Base-by-base conservation (phyloP, 2,113 vertebrate genomes). In the Halichoeres trimaculatus region DNA sequence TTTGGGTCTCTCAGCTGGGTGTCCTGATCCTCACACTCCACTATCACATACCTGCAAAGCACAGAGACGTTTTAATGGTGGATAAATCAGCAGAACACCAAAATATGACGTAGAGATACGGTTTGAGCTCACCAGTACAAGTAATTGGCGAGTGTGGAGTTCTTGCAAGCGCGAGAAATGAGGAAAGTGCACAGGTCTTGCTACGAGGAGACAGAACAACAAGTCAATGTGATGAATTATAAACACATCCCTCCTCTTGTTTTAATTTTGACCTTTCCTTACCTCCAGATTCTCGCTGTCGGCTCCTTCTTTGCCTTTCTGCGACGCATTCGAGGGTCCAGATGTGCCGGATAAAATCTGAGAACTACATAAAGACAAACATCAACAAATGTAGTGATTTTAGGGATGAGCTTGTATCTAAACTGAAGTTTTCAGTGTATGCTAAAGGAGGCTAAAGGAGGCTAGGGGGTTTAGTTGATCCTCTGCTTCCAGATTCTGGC, bases 21-120 rank as follows among this genome's bases (percentile, higher is more conserved):
- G 90, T 99, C 98, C 89, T 97, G 97, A 74, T 99, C 98, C 91
- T 99, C 98, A 81, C 96, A 99, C 83, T 99, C 98, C 74, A 99
- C 98, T 24, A 99, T 98, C 63, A 99, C 97, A 58, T 99, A 99
- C 98, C 98, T 99, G 86, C 83, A 13, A 24, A 76, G 12, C 24
- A 72, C 43, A 69, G 5, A 63, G 0, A 24, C 5, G 10, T 17
- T 23, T 36, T 10, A 3, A 2, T n/a, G 6, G 53, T 35, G 48
- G 2, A 53, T 10, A 24, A 12, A 30, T 3, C 30, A 5, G 56
- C 51, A 50, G 19, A 53, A 10, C 38, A n/a, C 23, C 20, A 40
- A 11, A 40, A 40, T 11, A 17, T 45, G 9, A 43, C 6, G 16
- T 54, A 4, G 24, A 17, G 1, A 7, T 47, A 61, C 38, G 11